Evolutionary conservation across 1,140 invertebrate species (phyloP).

Genomic region (Lutraria rhynchaena): DNA sequence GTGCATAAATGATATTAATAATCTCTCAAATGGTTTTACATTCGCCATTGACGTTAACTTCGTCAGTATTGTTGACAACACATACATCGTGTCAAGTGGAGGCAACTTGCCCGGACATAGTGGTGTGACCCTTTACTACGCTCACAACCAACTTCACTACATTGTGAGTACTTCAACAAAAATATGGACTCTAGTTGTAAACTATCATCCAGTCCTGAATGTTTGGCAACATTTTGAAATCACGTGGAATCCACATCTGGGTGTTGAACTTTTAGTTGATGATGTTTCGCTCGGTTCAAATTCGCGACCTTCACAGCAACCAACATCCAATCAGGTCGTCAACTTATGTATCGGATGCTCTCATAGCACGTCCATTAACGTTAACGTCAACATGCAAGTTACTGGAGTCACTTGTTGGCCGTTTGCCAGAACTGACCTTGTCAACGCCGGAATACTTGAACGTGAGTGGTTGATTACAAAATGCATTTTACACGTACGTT

Average conservation of each 20-base stretch:
- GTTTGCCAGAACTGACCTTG: conserved; percentile 36
- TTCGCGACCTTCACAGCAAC: neutral
- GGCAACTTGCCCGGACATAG: conserved; percentile 42
- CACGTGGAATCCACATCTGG: conserved; percentile 46
- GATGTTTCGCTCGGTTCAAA: conserved; percentile 35
- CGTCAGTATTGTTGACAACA: conserved; percentile 12
- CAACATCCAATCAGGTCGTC: neutral
- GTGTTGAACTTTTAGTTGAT: conserved; percentile 36
- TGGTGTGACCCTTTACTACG: conserved; percentile 45
- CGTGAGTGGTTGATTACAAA: too few relatives aligned
- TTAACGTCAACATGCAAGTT: conserved; percentile 44
- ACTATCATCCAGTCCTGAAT: conserved; percentile 38
- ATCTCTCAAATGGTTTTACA: conserved; percentile 36
- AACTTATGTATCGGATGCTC: conserved; percentile 44
- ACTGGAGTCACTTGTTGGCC: conserved; percentile 38
- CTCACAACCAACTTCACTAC: conserved; percentile 16
- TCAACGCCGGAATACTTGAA: conserved; percentile 29
- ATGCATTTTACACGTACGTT: too few relatives aligned
- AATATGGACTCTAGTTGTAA: conserved; percentile 30
- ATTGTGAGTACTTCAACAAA: conserved; percentile 42
- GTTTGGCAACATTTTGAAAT: conserved; percentile 52
- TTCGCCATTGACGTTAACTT: conserved; percentile 43
- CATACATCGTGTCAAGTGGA: conserved; percentile 42
- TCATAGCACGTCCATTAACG: conserved; percentile 1
- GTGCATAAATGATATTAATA: conserved; percentile 35